Conservation (phyloP, 2,888 invertebrate species). For the Odontothrips loti region DNA sequence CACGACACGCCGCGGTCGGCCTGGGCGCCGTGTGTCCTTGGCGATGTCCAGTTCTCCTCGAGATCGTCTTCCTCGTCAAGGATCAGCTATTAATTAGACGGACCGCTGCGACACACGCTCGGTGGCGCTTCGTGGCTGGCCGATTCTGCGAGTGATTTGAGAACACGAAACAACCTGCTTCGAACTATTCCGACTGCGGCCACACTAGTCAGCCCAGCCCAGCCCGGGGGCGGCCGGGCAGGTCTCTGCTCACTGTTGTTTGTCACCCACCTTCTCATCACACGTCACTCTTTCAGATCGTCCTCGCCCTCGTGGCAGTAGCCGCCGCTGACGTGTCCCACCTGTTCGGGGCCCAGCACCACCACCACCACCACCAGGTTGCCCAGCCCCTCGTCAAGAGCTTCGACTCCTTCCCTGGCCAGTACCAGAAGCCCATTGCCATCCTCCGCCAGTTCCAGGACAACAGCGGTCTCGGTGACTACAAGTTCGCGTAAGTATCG, state of each 20-base stretch:
- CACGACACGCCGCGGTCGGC: neutral
- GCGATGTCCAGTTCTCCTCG: neutral
- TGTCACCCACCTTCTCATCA: neutral
- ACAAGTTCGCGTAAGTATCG: conserved; percentile 37
- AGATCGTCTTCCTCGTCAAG: neutral
- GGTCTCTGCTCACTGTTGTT: too few relatives aligned
- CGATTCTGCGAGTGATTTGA: too few relatives aligned
- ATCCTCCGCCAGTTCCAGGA: conserved; percentile 38
- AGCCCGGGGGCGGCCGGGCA: too few relatives aligned
- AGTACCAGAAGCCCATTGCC: conserved; percentile 33
- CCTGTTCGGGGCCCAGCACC: conserved; percentile 11
- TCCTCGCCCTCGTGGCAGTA: conserved; percentile 12
- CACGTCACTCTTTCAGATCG: neutral
- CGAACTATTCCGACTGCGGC: too few relatives aligned
- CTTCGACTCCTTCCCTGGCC: neutral
- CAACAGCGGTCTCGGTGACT: conserved; percentile 37
- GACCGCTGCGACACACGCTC: neutral
- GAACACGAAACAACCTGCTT: too few relatives aligned
- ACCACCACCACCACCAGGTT: neutral
- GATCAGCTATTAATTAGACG: neutral
- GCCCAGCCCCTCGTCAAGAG: neutral
- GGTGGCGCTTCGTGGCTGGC: too few relatives aligned
- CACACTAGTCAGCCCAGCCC: too few relatives aligned
- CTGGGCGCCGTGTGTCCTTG: neutral
- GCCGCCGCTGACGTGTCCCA: conserved; percentile 16